A percentile compares a stretch with the other conserved stretches of the same genome.
phyloP scores from a whole-genome alignment of 2,113 vertebrate species.

The Cyanoliseus patagonus region DNA sequence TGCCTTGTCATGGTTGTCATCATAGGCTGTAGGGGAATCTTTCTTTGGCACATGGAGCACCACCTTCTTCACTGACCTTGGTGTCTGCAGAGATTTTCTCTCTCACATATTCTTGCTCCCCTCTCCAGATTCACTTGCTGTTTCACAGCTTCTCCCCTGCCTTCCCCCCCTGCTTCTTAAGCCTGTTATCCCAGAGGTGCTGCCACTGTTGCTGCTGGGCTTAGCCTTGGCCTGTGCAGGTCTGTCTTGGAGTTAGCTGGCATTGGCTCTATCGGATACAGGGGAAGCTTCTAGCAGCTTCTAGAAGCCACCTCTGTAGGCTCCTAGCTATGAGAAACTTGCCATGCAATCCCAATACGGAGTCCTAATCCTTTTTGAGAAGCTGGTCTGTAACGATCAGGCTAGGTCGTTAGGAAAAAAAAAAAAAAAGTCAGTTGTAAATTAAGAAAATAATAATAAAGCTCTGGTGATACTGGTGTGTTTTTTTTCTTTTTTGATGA shows the following conservation, averaged over 20 bases:
- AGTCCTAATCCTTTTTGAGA: neutral
- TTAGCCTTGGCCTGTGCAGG: neutral
- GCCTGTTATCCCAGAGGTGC: neutral
- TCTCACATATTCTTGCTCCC: neutral
- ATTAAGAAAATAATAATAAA: neutral
- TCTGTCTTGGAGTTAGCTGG: neutral
- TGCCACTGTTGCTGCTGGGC: neutral
- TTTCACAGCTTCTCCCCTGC: neutral
- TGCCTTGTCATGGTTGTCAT: neutral
- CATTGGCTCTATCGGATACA: neutral
- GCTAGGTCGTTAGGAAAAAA: neutral
- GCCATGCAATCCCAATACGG: neutral
- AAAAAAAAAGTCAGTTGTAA: neutral
- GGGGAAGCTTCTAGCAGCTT: neutral
- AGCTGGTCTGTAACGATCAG: neutral
- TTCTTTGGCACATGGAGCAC: neutral
- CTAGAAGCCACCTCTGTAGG: neutral
- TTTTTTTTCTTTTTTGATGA: neutral
- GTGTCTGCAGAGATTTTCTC: neutral
- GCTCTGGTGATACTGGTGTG: neutral
- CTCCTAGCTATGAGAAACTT: neutral
- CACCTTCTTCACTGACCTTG: neutral
- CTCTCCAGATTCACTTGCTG: neutral
- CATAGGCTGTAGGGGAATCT: neutral
- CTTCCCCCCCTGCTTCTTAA: neutral